Percentiles rank a stretch among this genome's conserved stretches.
Evolutionary conservation across 2,797 vertebrate species (phyloP).

Genomic region (Siniperca obscura): DNA sequence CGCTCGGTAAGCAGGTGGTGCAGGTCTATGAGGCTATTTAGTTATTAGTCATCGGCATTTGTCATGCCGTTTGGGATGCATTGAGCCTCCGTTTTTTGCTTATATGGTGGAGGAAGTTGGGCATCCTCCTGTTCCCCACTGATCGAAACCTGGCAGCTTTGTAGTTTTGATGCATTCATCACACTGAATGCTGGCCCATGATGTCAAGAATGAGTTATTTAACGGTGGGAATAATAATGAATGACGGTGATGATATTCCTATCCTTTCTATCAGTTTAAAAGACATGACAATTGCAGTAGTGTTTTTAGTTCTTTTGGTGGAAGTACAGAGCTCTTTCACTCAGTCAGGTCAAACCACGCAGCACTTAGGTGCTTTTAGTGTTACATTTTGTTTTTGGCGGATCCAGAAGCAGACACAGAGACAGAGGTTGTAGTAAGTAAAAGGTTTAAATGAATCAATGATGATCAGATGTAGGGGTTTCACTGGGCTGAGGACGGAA

Average conservation of each 20-base stretch:
- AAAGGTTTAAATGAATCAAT: no score
- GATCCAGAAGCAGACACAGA: no score
- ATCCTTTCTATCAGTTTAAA: slow-evolving; percentile 21
- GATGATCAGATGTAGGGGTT: no score
- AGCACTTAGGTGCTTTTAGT: slow-evolving; percentile 26
- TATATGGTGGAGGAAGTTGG: slow-evolving; percentile 30
- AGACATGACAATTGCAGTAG: neutral
- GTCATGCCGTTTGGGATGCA: slow-evolving; percentile 56
- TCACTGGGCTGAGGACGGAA: no score
- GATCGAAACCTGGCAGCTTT: slow-evolving; percentile 15
- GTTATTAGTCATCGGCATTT: slow-evolving; percentile 67
- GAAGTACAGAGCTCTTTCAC: slow-evolving; percentile 12
- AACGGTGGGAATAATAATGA: neutral
- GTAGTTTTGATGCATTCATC: slow-evolving; percentile 22
- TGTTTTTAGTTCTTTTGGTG: slow-evolving; percentile 23
- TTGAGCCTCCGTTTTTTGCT: slow-evolving; percentile 34
- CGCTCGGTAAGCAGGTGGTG: slow-evolving; percentile 62
- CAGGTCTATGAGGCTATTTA: slow-evolving; percentile 58
- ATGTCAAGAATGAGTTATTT: slow-evolving; percentile 22
- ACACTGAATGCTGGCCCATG: slow-evolving; percentile 10
- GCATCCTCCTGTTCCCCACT: slow-evolving; percentile 27
- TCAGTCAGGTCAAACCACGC: neutral
- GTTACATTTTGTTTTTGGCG: no score
- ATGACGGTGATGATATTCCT: neutral
- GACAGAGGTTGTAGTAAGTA: no score